These are phyloP conservation scores for Scaeva pyrastri DNA, from an alignment of 2,888 invertebrate species.

Conservation along the genomic window DNA sequence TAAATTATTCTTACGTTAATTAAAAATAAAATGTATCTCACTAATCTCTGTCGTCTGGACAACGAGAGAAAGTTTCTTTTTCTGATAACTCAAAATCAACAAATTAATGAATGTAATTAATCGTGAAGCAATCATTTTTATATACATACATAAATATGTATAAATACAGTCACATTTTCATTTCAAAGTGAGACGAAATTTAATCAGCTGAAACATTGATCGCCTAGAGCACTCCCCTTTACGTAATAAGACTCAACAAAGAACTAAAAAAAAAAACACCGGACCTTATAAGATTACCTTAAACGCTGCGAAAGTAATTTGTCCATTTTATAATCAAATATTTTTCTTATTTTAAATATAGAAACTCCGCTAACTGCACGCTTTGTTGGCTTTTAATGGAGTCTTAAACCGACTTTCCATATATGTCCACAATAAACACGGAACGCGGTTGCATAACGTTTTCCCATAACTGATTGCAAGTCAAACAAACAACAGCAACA, in stretches of 20 bases:
- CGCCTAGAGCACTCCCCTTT: background rate
- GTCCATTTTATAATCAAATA: constrained; percentile 26
- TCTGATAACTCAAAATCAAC: background rate
- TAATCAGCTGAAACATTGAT: constrained; percentile 25
- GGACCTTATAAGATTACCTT: constrained; percentile 29
- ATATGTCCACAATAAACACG: constrained; percentile 39
- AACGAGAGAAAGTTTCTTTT: constrained; percentile 33
- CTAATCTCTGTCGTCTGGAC: background rate
- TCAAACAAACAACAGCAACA: constrained; percentile 31
- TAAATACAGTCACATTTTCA: background rate
- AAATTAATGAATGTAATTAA: constrained; percentile 10
- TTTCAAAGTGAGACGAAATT: background rate
- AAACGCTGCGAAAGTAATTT: constrained; percentile 52
- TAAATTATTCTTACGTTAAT: background rate
- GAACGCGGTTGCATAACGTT: constrained; percentile 61
- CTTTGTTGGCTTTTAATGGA: constrained; percentile 55
- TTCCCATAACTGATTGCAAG: constrained; percentile 52
- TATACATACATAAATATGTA: background rate
- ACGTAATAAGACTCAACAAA: background rate
- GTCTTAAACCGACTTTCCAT: constrained; percentile 48
- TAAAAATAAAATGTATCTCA: background rate
- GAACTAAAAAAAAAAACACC: background rate
- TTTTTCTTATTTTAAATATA: constrained; percentile 33
- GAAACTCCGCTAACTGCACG: constrained; percentile 42
- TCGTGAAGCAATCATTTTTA: constrained; percentile 41